Evolutionary conservation across 2,888 invertebrate species (phyloP), one percentile per base, ranked within the genome.

Genomic region (Chrysotoxum bicinctum): DNA sequence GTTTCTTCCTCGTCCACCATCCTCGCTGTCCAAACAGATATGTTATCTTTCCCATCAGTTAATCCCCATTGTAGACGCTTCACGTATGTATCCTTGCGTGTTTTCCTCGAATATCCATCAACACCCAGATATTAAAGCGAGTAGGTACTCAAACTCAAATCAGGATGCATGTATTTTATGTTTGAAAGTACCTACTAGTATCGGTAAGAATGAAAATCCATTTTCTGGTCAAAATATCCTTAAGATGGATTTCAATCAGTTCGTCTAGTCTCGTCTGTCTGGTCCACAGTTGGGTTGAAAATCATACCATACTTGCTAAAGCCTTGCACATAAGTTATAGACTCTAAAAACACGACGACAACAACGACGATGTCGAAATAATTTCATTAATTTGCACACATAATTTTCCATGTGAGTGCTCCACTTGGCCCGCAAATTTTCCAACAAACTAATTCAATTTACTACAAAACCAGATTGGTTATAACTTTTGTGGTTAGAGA

Each of bases 341-440:
- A 26, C 30, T 54, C 30, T 54, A 48, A 16, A 50, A 12, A 50
- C 70, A 40, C 64, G 64, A 26, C 30, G 3, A 26, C n/a, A 26
- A 23, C 2, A 21, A 66, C 32, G 10, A 48, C 6, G 66, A 58
- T 56, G 35, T 58, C 62, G 68, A 73, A 76, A 62, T 77, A 68
- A 81, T 77, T 85, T 85, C 43, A 73, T 81, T 81, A 85, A 85
- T 85, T 85, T 85, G 76, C 50, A 35, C 85, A 77, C 81, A 81
- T 85, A 85, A 85, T 81, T 85, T 85, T 85, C 85, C 77, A 69
- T 77, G 30, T 68, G 85, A 81, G 73, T 85, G 81, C 81, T 76
- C 43, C 81, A 81, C 76, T 80, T 80, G 70, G 60, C 56, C 45
- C 21, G 30, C 68, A 76, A 76, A 80, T 73, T 85, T 50, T 48